phyloP scores from a whole-genome alignment of 2,797 vertebrate genomes.

The Acrossocheilus wenchowensis region DNA sequence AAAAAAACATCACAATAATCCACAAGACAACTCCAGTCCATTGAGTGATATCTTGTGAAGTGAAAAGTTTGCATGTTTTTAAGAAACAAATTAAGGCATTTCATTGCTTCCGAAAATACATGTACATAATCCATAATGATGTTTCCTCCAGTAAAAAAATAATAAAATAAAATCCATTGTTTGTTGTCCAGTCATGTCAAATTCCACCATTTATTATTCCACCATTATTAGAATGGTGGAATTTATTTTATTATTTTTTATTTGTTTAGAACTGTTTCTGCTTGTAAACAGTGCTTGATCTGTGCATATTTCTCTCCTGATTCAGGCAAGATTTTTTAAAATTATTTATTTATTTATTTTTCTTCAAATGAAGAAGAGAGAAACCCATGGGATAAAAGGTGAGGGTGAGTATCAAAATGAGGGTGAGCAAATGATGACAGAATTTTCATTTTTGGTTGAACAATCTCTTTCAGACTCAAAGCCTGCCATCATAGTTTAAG shows the following conservation, averaged over 20 bases:
- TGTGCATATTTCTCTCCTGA: not conserved
- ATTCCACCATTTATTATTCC: not conserved
- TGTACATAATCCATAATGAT: not conserved
- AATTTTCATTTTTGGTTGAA: not conserved
- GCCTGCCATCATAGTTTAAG: conserved; percentile 12
- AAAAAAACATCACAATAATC: not conserved
- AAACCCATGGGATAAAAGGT: not conserved
- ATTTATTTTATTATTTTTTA: not conserved
- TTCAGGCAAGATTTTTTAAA: not conserved
- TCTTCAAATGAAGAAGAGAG: too few relatives aligned
- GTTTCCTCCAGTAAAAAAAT: not conserved
- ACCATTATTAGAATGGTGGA: too few relatives aligned
- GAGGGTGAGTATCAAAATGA: not conserved
- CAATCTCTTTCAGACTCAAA: not conserved
- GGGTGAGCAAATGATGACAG: not conserved
- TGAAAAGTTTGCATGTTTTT: not conserved
- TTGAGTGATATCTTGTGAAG: not conserved
- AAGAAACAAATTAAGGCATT: not conserved
- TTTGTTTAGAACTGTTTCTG: not conserved
- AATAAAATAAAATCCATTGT: not conserved
- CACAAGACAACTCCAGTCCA: not conserved
- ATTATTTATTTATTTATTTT: too few relatives aligned
- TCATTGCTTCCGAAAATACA: not conserved
- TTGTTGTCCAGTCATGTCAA: not conserved
- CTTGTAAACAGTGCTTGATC: not conserved